Conservation (phyloP, 2,113 vertebrate species). For the Callorhinus ursinus region DNA sequence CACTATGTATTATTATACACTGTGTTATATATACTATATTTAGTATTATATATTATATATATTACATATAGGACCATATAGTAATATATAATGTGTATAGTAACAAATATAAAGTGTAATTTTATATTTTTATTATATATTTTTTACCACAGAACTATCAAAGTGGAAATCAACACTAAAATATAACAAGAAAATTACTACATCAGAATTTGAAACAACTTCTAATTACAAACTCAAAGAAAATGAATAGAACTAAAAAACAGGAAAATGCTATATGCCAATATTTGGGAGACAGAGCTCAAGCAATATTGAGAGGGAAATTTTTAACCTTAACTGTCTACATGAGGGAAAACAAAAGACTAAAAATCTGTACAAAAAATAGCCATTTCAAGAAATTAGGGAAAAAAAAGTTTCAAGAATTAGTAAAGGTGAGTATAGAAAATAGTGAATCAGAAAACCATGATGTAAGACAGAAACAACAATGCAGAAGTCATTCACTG, state of each 20-base stretch:
- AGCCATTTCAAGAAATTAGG: background rate
- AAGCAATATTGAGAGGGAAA: background rate
- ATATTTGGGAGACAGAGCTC: background rate
- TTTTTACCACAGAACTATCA: background rate
- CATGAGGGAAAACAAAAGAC: background rate
- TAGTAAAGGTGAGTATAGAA: background rate
- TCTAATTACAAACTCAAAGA: conserved; percentile 22
- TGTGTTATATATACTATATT: background rate
- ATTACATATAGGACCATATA: too few species aligned
- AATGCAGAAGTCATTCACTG: background rate
- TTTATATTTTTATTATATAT: background rate
- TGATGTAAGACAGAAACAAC: background rate
- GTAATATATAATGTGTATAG: background rate
- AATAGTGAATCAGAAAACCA: conserved; percentile 21
- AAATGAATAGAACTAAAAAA: background rate
- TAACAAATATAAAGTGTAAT: background rate
- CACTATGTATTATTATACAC: background rate
- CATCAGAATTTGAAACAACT: background rate
- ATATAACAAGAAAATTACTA: background rate
- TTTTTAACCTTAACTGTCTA: background rate
- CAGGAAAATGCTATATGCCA: background rate
- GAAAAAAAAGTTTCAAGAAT: background rate
- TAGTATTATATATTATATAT: background rate
- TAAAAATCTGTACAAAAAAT: background rate
- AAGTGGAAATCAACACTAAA: conserved; percentile 17